Percentiles rank a stretch among this genome's conserved stretches.
Evolutionary conservation across 2,888 invertebrate genomes (phyloP).

Genomic region (Xylota sylvarum): DNA sequence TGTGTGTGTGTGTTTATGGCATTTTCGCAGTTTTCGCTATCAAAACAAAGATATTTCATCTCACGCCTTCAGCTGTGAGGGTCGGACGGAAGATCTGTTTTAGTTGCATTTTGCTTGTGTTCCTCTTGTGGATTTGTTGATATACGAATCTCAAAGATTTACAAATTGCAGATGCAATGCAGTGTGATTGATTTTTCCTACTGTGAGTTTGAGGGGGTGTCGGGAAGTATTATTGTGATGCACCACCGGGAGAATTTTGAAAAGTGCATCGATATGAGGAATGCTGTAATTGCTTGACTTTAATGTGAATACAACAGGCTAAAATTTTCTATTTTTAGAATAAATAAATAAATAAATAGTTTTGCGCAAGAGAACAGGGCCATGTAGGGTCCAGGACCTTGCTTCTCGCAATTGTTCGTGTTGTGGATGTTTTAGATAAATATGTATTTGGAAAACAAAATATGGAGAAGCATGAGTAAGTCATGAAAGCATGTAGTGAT

Average conservation of each 20-base stretch:
- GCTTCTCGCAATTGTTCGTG: too few species aligned
- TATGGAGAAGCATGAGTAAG: too few species aligned
- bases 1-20: slow-evolving; percentile 54
- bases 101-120: slow-evolving; percentile 4
- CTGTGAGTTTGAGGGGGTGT: neutral
- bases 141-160: slow-evolving; percentile 21
- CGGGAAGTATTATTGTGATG: neutral
- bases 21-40: slow-evolving; percentile 67
- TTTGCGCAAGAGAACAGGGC: too few species aligned
- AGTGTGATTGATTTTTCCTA: slow-evolving; percentile 59
- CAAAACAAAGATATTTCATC: slow-evolving; percentile 69
- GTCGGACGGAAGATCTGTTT: slow-evolving; percentile 46
- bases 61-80: slow-evolving; percentile 50
- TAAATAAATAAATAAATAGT: too few species aligned
- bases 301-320: too few species aligned
- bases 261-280: neutral
- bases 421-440: too few species aligned
- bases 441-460: too few species aligned
- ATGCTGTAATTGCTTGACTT: neutral
- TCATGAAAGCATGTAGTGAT: too few species aligned
- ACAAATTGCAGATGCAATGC: slow-evolving; percentile 37
- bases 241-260: neutral
- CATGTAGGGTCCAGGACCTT: too few species aligned
- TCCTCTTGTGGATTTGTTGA: slow-evolving; percentile 40
- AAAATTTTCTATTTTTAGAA: neutral